phyloP scores from a whole-genome alignment of 2,888 invertebrate species.

The Mythimna ferrago region DNA sequence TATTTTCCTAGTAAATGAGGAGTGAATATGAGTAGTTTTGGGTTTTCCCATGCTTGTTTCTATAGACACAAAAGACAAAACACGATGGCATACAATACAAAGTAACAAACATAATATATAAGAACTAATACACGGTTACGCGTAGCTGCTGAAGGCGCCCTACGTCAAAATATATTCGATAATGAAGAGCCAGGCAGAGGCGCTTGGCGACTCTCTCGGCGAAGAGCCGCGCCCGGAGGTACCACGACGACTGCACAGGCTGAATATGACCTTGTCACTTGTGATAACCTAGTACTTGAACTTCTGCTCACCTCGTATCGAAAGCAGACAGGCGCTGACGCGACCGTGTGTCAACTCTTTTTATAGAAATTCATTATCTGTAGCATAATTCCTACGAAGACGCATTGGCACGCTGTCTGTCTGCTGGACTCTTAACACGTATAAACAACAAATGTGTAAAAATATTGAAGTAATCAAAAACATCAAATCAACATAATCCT shows the following conservation, averaged over 20 bases:
- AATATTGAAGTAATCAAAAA: conserved; percentile 11
- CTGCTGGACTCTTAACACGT: neutral
- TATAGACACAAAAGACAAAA: conserved; percentile 53
- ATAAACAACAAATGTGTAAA: neutral
- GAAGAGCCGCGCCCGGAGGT: conserved; percentile 89
- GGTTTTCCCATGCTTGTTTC: conserved; percentile 2
- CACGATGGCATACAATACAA: conserved; percentile 64
- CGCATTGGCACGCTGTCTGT: neutral
- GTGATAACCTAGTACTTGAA: neutral
- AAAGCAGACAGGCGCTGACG: neutral
- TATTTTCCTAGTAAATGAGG: neutral
- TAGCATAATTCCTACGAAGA: neutral
- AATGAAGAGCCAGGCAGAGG: conserved; percentile 97
- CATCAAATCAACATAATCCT: conserved; percentile 7
- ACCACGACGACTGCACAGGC: conserved; percentile 63
- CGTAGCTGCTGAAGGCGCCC: conserved; percentile 98
- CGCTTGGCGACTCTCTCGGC: conserved; percentile 89
- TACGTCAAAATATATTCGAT: conserved; percentile 99
- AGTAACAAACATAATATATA: conserved; percentile 41
- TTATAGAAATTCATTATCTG: neutral
- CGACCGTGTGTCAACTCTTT: neutral
- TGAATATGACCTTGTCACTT: conserved; percentile 65
- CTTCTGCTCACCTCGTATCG: neutral
- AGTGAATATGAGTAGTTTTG: neutral
- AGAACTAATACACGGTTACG: conserved; percentile 57